Percentiles rank a stretch among this genome's conserved stretches.
phyloP scores from a whole-genome alignment of 1,140 invertebrate genomes.

The Caenorhabditis inopinata region DNA sequence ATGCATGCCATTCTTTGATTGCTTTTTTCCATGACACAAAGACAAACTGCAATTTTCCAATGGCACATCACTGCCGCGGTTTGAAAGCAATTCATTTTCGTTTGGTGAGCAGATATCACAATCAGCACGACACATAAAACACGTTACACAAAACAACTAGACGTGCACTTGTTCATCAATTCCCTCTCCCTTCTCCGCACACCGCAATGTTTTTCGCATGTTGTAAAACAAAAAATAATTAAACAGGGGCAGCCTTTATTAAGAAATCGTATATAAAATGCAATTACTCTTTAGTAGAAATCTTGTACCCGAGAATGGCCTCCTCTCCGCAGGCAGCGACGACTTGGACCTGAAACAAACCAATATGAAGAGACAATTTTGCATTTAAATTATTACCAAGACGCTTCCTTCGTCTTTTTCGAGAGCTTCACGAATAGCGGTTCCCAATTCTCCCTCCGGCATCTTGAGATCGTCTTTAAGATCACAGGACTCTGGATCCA shows the following conservation, averaged over 20 bases:
- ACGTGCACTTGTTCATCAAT: constrained; percentile 9
- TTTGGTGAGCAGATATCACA: constrained; percentile 32
- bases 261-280: constrained; percentile 22
- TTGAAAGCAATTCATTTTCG: constrained; percentile 31
- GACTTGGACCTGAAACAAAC: constrained; percentile 50
- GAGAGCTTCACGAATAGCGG: constrained; percentile 61
- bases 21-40: no score
- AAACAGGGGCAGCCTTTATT: constrained; percentile 11
- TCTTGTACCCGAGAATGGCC: constrained; percentile 60
- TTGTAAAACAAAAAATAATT: not conserved
- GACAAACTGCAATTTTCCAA: no score
- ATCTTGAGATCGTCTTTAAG: constrained; percentile 60
- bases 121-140: constrained; percentile 29
- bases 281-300: constrained; percentile 56
- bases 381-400: constrained; percentile 14
- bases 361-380: constrained; percentile 37
- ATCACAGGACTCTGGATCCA: constrained; percentile 63
- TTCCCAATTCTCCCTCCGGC: constrained; percentile 60
- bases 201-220: not conserved
- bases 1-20: no score
- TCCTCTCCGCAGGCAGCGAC: constrained; percentile 63
- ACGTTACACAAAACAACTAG: not conserved
- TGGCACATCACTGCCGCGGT: not conserved
- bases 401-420: constrained; percentile 61
- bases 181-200: no score